Base-by-base conservation (phyloP, 2,113 vertebrate genomes). In the Tragelaphus imberbis region DNA sequence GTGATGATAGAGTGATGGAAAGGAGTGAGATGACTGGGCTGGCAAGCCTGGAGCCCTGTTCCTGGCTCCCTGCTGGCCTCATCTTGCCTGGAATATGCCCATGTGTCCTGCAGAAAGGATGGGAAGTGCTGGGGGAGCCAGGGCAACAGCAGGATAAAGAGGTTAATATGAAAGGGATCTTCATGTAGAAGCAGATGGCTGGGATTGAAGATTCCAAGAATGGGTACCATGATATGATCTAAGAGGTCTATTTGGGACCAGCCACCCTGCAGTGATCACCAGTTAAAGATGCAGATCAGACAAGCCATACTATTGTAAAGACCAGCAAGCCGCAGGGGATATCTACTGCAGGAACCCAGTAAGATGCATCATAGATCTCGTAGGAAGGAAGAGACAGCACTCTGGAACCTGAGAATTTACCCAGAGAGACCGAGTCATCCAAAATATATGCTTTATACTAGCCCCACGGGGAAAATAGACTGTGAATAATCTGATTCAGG, bases 401-500 rank as follows among this genome's bases (percentile, higher is more conserved):
- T 19, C 10, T 53, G 40, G 36, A 94, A 94, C 25, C 27, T 88
- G 53, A 68, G 88, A 92, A 91, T 51, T 85, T 92, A 95, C 49
- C 23, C 53, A n/a, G 30, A 88, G 75, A 91, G 51, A 92, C 36
- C 2, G 1, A 65, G 6, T 55, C 47, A 81, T 81, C 12, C 47
- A 81, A 95, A 97, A 89, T 96, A 17, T 28, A 71, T 4, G 13
- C 77, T 91, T 97, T 28, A 55, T 65, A 49, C 16, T 33, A 94
- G 91, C 51, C 65, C 89, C 27, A 0, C 56, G 28, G 85, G 58
- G 59, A 94, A 82, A 95, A 16, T 51, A 36, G 95, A 88, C 55
- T 95, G 95, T 81, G 75, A 93, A 91, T 91, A 91, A 94, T 97
- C 49, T 71, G 53, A 92, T 96, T 95, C 75, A 94, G 51, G 84